A percentile compares a stretch with the other conserved stretches of the same genome.
Evolutionary conservation across 2,113 vertebrate genomes (phyloP).

Genomic region (Eulemur macaco): DNA sequence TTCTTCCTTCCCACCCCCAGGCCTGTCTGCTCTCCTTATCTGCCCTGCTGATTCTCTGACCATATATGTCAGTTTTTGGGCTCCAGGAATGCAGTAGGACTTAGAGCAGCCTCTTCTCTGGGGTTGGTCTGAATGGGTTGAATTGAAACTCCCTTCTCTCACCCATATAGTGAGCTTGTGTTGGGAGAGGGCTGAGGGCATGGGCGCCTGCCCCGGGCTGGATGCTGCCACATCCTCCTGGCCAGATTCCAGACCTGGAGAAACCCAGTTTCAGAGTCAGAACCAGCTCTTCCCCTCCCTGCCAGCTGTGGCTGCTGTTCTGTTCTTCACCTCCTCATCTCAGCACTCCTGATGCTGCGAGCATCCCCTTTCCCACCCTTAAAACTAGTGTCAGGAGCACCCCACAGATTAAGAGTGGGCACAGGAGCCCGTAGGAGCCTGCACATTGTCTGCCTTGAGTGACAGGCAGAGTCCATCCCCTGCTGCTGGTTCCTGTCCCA

Average conservation of each 20-base stretch:
- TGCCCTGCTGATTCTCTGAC: conserved; percentile 46
- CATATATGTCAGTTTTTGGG: conserved; percentile 60
- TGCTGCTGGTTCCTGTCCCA: background rate
- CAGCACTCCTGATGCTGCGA: background rate
- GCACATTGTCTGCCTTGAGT: background rate
- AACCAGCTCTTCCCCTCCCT: background rate
- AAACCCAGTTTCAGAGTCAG: background rate
- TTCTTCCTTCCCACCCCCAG: background rate
- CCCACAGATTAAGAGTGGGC: background rate
- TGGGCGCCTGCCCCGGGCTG: background rate
- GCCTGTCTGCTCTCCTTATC: conserved; percentile 55
- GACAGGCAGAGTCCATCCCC: background rate
- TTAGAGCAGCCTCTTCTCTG: background rate
- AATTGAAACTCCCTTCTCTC: background rate
- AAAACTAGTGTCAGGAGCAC: background rate
- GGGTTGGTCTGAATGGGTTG: background rate
- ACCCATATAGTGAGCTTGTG: background rate
- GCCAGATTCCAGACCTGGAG: background rate
- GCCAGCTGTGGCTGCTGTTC: background rate
- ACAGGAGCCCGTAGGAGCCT: background rate
- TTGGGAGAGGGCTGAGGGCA: background rate
- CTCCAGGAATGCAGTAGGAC: conserved; percentile 62
- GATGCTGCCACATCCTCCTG: background rate
- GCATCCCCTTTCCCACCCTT: background rate
- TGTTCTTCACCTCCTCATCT: background rate